A percentile compares a stretch with the other conserved stretches of the same genome.
These are phyloP conservation scores for Mechanitis messenoides DNA, from an alignment of 2,888 invertebrate genomes.

Conservation along the genomic window DNA sequence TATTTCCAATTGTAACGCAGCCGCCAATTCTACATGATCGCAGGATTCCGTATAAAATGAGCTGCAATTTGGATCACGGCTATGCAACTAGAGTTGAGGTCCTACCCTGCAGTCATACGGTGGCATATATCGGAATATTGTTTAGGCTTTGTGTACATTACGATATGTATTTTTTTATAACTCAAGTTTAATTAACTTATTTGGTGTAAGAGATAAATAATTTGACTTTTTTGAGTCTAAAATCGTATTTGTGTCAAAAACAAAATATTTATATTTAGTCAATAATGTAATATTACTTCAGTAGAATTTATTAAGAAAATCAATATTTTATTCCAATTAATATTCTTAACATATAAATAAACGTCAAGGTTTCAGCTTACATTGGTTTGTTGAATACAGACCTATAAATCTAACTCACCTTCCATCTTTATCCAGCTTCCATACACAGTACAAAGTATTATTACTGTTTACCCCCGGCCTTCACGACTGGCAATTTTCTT, in stretches of 20 bases:
- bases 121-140: slow-evolving; percentile 28
- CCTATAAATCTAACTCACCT: slow-evolving; percentile 2
- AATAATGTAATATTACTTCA: too few relatives aligned
- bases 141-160: background rate
- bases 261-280: too few relatives aligned
- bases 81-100: slow-evolving; percentile 50
- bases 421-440: slow-evolving; percentile 12
- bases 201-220: background rate
- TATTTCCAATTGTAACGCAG: slow-evolving; percentile 35
- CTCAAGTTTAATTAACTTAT: background rate
- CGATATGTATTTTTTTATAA: background rate
- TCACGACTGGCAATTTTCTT: slow-evolving; percentile 69
- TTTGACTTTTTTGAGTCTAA: background rate
- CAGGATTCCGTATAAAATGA: slow-evolving; percentile 57
- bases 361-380: too few relatives aligned
- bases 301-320: too few relatives aligned
- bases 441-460: slow-evolving; percentile 49
- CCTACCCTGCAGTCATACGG: slow-evolving; percentile 47
- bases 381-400: background rate
- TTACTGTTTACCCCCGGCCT: slow-evolving; percentile 69
- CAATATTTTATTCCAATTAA: too few relatives aligned
- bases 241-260: background rate
- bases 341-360: too few relatives aligned
- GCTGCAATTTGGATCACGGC: slow-evolving; percentile 67
- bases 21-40: slow-evolving; percentile 61